Evolutionary conservation across 2,113 vertebrate species (phyloP).

Genomic region (Corythornis vintsioides): DNA sequence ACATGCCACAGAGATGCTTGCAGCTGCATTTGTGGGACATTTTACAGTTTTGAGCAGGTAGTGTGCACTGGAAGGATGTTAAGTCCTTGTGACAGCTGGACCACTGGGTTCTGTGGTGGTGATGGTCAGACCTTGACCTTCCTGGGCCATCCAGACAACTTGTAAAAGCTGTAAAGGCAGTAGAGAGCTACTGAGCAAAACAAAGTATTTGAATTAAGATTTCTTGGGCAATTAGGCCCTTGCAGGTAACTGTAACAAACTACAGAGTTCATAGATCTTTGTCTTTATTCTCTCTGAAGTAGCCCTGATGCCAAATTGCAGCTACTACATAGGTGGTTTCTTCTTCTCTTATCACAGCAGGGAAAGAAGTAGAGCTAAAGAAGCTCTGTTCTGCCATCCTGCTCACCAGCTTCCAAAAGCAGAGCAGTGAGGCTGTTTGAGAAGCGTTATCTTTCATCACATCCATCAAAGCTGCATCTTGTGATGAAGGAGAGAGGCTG

Average conservation of each 20-base stretch:
- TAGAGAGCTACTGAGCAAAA: neutral
- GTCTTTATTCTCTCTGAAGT: neutral
- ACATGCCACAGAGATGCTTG: neutral
- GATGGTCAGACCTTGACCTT: neutral
- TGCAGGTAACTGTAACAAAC: neutral
- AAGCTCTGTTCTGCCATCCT: neutral
- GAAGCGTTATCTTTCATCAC: neutral
- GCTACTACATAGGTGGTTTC: neutral
- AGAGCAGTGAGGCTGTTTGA: neutral
- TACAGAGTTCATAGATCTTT: slow-evolving; percentile 14
- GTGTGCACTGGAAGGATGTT: neutral
- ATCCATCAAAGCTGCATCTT: neutral
- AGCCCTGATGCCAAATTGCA: neutral
- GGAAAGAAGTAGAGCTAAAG: neutral
- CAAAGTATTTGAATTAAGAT: neutral
- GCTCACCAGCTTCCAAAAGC: neutral
- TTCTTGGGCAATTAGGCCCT: slow-evolving; percentile 24
- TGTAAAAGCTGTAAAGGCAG: neutral
- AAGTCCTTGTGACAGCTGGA: neutral
- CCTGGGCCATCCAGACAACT: neutral
- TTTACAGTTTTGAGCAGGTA: slow-evolving; percentile 29
- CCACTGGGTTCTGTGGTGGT: neutral
- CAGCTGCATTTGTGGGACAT: slow-evolving; percentile 41
- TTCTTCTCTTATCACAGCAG: neutral
- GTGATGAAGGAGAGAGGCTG: neutral